phyloP scores from a whole-genome alignment of 2,888 invertebrate genomes.

The Biston betularia region DNA sequence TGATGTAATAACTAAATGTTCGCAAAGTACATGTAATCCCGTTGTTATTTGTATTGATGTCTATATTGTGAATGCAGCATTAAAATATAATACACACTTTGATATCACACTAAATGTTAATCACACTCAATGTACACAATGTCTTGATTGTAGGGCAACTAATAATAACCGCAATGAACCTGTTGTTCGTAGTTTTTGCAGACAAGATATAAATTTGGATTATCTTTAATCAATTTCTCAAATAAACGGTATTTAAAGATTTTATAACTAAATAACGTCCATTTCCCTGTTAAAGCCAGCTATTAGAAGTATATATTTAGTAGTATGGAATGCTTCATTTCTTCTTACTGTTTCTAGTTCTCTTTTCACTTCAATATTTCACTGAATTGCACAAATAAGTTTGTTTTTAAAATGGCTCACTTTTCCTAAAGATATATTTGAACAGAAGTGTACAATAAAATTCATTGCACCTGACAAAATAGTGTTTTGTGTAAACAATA shows the following conservation, averaged over 20 bases:
- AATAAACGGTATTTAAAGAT: conserved; percentile 61
- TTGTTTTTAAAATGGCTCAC: conserved; percentile 86
- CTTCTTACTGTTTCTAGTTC: conserved; percentile 82
- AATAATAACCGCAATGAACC: conserved; percentile 50
- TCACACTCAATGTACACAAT: conserved; percentile 67
- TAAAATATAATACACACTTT: conserved; percentile 53
- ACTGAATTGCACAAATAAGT: conserved; percentile 83
- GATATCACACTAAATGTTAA: conserved; percentile 58
- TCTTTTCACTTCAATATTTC: conserved; percentile 83
- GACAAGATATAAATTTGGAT: conserved; percentile 61
- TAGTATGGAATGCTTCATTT: conserved; percentile 86
- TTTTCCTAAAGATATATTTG: conserved; percentile 78
- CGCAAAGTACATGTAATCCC: conserved; percentile 53
- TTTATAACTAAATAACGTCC: conserved; percentile 74
- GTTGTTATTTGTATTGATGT: conserved; percentile 50
- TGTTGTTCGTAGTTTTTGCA: conserved; percentile 62
- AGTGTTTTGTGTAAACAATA: conserved; percentile 61
- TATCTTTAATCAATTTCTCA: conserved; percentile 52
- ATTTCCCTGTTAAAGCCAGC: conserved; percentile 86
- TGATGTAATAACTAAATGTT: conserved; percentile 59
- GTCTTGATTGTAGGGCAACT: conserved; percentile 56
- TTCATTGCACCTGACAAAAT: conserved; percentile 69
- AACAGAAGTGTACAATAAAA: conserved; percentile 67
- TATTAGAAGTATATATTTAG: conserved; percentile 80
- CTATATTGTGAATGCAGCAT: conserved; percentile 58